Conservation (phyloP, 2,888 invertebrate species). For the Balanococcus diminutus region DNA sequence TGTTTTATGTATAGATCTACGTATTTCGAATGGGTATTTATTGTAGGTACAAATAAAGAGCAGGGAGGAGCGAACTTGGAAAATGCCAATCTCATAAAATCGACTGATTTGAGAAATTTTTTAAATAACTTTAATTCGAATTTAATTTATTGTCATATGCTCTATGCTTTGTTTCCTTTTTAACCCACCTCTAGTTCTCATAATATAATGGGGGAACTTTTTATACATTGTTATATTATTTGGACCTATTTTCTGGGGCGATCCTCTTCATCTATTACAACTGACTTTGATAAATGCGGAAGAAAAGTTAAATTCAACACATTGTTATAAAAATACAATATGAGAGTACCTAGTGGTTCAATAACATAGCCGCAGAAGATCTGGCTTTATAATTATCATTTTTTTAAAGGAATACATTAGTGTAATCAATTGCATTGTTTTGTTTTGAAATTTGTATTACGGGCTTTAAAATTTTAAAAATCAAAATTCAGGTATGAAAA, state of each 20-base stretch:
- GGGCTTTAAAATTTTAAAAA: not conserved
- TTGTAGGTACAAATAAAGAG: not conserved
- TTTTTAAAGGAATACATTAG: not conserved
- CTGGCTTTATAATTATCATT: not conserved
- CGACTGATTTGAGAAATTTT: not conserved
- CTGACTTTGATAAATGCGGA: not conserved
- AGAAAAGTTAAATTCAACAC: not conserved
- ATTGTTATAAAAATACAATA: not conserved
- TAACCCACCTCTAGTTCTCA: not conserved
- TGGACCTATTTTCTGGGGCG: too few relatives aligned
- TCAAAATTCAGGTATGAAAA: too few relatives aligned
- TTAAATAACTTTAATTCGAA: not conserved
- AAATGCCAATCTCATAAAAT: not conserved
- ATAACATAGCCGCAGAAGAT: not conserved
- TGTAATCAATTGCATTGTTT: not conserved
- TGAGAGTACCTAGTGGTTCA: not conserved
- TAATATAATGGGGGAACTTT: not conserved
- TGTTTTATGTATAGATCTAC: not conserved
- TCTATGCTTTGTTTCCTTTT: not conserved
- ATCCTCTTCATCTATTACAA: too few relatives aligned
- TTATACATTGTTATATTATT: not conserved
- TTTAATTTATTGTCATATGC: not conserved
- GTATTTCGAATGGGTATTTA: too few relatives aligned
- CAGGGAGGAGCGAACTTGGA: not conserved
- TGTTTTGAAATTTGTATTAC: not conserved